Evolutionary conservation across 2,113 vertebrate species (phyloP), one percentile per base, ranked within the genome.

Genomic region (Megalops atlanticus): DNA sequence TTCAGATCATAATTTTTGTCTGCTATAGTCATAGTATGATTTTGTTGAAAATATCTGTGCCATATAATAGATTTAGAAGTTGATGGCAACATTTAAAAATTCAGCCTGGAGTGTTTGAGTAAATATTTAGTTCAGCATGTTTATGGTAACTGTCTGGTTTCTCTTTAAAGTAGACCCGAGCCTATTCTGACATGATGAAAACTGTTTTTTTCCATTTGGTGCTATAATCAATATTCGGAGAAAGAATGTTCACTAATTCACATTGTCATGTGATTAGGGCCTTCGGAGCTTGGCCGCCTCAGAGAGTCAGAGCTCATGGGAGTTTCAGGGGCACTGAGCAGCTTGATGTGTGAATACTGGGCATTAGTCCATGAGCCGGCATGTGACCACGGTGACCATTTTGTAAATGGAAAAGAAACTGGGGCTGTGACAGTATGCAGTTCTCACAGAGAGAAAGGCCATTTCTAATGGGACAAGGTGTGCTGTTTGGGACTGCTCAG

Each of bases 111-210:
- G n/a, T 64, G 21, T 58, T 64, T 64, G n/a, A 31, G 31, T 64
- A 64, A 64, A 64, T 64, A 64, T 64, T 64, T 64, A 64, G n/a
- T 11, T n/a, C 58, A 27, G 58, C 11, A n/a, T 64, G 58, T 64
- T 64, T 64, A 64, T 24, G 31, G 58, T 64, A 31, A 64, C 58
- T 27, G n/a, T 11, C 3, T 31, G 58, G 8, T 21, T n/a, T 8
- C 6, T 10, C 18, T 64, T 8, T n/a, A 64, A 31, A 8, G 58
- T 7, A 10, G 5, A 31, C 43, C 43, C 11, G 24, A 27, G 58
- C 58, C n/a, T 64, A 31, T 64, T 64, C 11, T 64, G 58, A 31
- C n/a, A n/a, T 64, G 58, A 64, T 27, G n/a, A 64, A 31, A 64
- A n/a, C 31, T 24, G 31, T 64, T 64, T 64, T 64, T 64, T 31